Conservation (phyloP, 2,797 vertebrate genomes). For the Phrynocephalus vlangalii region DNA sequence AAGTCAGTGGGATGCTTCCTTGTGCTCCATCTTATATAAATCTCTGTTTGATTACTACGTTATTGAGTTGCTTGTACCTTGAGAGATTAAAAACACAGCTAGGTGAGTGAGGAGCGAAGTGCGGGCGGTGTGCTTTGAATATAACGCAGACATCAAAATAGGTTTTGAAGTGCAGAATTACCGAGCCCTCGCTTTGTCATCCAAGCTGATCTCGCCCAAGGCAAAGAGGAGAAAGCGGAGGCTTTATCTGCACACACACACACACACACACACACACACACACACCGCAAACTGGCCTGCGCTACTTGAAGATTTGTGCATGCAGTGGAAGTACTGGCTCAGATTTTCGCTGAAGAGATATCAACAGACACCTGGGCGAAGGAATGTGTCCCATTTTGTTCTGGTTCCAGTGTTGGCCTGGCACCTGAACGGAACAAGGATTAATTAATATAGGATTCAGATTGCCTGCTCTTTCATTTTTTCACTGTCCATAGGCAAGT, state of each 20-base stretch:
- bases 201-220: slow-evolving; percentile 34
- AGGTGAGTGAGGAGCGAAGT: slow-evolving; percentile 50
- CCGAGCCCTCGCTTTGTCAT: slow-evolving; percentile 60
- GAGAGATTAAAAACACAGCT: slow-evolving; percentile 67
- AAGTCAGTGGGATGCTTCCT: slow-evolving; percentile 45
- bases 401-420: slow-evolving; percentile 19
- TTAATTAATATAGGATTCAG: slow-evolving; percentile 39
- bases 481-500: slow-evolving; percentile 1
- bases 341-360: slow-evolving; percentile 42
- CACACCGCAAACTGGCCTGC: slow-evolving; percentile 14
- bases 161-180: slow-evolving; percentile 60
- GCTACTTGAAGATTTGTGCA: slow-evolving; percentile 49
- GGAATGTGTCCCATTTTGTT: background rate
- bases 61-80: slow-evolving; percentile 58
- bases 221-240: slow-evolving; percentile 47
- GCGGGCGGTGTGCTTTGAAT: slow-evolving; percentile 42
- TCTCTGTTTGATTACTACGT: slow-evolving; percentile 68
- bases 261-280: too few relatives aligned
- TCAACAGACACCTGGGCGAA: slow-evolving; percentile 36
- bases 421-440: background rate
- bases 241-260: background rate
- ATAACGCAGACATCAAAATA: slow-evolving; percentile 66
- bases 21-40: slow-evolving; percentile 53
- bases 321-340: slow-evolving; percentile 24
- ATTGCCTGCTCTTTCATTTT: slow-evolving; percentile 24